phyloP scores from a whole-genome alignment of 2,113 vertebrate species.

The Euleptes europaea region DNA sequence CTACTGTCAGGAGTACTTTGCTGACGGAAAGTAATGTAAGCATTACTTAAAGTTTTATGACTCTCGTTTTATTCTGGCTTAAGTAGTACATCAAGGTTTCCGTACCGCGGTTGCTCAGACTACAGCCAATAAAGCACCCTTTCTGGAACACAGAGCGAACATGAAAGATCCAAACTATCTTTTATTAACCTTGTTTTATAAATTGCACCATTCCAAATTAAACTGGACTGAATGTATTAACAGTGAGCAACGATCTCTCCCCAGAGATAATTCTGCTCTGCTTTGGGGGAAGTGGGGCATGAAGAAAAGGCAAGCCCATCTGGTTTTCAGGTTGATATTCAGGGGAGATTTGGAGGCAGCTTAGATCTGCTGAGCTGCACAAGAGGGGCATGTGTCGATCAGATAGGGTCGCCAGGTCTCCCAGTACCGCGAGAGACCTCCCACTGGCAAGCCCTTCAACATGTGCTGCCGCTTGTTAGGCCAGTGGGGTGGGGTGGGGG shows the following conservation, averaged over 20 bases:
- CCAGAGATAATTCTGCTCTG: conserved; percentile 1
- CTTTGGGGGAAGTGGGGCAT: not conserved
- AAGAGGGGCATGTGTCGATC: not conserved
- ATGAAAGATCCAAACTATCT: conserved; percentile 40
- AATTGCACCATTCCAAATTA: conserved; percentile 49
- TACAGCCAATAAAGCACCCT: conserved; percentile 48
- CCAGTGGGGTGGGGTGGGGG: no score
- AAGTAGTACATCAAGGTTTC: conserved; percentile 63
- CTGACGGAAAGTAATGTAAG: conserved; percentile 78
- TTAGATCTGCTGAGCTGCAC: not conserved
- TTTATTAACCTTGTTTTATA: conserved; percentile 59
- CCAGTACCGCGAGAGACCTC: no score
- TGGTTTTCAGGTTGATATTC: not conserved
- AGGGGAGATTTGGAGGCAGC: not conserved
- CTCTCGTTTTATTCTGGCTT: conserved; percentile 65
- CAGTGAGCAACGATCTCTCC: conserved; percentile 44
- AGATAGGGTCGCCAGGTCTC: no score
- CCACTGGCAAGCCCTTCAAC: no score
- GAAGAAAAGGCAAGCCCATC: not conserved
- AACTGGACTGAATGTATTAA: conserved; percentile 46
- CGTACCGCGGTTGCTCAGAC: conserved; percentile 34
- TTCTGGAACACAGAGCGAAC: conserved; percentile 19
- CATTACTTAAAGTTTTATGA: conserved; percentile 82
- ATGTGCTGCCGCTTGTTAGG: no score
- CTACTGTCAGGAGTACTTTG: conserved; percentile 82